Evolutionary conservation across 2,113 vertebrate genomes (phyloP), one percentile per base, ranked within the genome.

Genomic region (Cryptoleucopteryx plumbea): DNA sequence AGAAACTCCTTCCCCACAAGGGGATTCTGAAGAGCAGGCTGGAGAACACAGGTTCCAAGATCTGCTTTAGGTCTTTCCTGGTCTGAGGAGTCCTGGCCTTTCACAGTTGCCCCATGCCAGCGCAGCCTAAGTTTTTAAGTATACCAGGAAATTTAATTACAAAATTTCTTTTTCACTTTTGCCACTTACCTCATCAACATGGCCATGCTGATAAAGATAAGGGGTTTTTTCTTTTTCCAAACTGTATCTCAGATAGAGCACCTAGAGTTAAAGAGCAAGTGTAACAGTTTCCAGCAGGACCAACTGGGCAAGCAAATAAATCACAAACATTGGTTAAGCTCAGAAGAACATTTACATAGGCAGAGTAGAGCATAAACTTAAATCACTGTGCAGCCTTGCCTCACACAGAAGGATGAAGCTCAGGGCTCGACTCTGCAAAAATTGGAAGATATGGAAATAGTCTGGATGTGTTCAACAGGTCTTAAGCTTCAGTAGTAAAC

Each of bases 111-210:
- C 31, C 34, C 26, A 21, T 11, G n/a, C 11, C 3, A 1, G 10
- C 0, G 3, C 6, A 3, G 7, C 2, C 65, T 15, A 13, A 65
- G 32, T 70, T 80, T 55, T 27, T 45, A n/a, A 38, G 31, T 1
- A 48, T 6, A 47, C 5, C 8, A 31, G 29, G 7, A 16, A 67
- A 65, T 25, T 9, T 13, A 42, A 68, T 36, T 6, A 73, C 29
- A 77, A 32, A 17, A 70, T 52, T 77, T 67, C 23, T 55, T 71
- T 43, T 52, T 47, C 11, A 8, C 18, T 89, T 75, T 20, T 42
- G 13, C 52, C 61, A n/a, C 40, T 81, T 31, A 73, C 7, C 10
- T 86, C 5, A 1, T 19, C 1, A 4, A 58, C 43, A 42, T 0
- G 19, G 59, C 29, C 73, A 72, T 2, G 16, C 32, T 62, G 21